Percentiles rank a stretch among this genome's conserved stretches.
phyloP scores from a whole-genome alignment of 2,888 invertebrate species.

The Drosophila neotestacea region DNA sequence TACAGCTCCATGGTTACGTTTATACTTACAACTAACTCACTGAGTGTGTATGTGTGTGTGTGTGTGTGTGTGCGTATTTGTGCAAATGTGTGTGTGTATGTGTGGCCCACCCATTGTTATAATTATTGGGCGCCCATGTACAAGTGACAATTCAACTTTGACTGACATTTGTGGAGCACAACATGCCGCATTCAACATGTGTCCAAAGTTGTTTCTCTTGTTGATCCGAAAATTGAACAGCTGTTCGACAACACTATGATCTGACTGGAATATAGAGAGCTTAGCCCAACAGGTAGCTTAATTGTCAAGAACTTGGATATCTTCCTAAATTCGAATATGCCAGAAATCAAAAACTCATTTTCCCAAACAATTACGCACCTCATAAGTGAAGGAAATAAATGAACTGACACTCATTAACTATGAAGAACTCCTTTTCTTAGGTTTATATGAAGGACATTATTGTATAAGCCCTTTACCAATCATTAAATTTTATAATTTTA shows the following conservation, averaged over 20 bases:
- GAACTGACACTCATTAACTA: too few relatives aligned
- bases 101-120: conserved; percentile 79
- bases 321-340: not conserved
- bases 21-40: conserved; percentile 1
- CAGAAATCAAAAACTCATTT: not conserved
- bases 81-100: conserved; percentile 2
- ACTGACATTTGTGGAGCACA: conserved; percentile 65
- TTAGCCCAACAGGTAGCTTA: conserved; percentile 31
- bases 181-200: conserved; percentile 61
- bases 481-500: too few relatives aligned
- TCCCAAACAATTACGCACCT: too few relatives aligned
- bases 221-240: conserved; percentile 26
- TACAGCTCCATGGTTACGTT: conserved; percentile 49
- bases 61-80: not conserved
- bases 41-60: not conserved
- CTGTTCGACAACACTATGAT: conserved; percentile 12
- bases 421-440: too few relatives aligned
- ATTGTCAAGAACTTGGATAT: not conserved
- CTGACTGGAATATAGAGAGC: not conserved
- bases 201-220: conserved; percentile 50
- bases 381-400: too few relatives aligned
- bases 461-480: too few relatives aligned
- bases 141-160: conserved; percentile 78
- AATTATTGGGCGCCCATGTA: conserved; percentile 76
- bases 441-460: too few relatives aligned